Conservation (phyloP, 2,113 vertebrate species). For the zebrafish (Danio rerio) region DNA sequence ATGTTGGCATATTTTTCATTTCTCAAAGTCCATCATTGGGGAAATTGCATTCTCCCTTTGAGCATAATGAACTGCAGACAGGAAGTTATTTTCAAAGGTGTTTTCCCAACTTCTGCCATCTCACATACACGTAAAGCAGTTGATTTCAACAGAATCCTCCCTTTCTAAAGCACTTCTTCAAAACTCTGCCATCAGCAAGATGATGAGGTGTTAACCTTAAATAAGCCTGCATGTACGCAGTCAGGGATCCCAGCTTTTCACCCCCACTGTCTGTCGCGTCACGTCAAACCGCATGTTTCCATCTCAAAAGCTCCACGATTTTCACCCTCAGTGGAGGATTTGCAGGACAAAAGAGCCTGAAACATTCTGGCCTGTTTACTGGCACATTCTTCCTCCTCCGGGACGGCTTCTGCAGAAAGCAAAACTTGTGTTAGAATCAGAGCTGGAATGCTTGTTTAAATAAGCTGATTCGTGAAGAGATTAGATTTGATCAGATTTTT, state of each 20-base stretch:
- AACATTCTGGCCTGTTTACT: conserved; percentile 22
- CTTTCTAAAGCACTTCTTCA: neutral
- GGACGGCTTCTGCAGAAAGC: neutral
- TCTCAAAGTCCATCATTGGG: neutral
- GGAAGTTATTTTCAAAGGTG: conserved; percentile 2
- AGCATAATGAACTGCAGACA: neutral
- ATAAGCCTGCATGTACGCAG: conserved; percentile 3
- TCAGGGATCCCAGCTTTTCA: conserved; percentile 5
- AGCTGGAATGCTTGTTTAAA: neutral
- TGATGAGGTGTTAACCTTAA: conserved; percentile 29
- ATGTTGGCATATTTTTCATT: neutral
- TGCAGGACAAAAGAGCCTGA: conserved; percentile 57
- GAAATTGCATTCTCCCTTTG: neutral
- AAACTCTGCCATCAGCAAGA: conserved; percentile 7
- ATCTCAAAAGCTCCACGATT: conserved; percentile 60
- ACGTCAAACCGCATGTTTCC: conserved; percentile 49
- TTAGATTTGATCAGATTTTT: conserved; percentile 8
- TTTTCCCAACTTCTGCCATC: neutral
- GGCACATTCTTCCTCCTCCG: conserved; percentile 30
- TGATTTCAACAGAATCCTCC: neutral
- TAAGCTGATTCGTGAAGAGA: neutral
- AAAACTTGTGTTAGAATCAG: neutral
- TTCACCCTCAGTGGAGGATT: conserved; percentile 49
- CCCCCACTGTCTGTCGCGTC: conserved; percentile 44
- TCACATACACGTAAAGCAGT: neutral